Conservation (phyloP, 2,113 vertebrate species). For the Antechinus stuartii region DNA sequence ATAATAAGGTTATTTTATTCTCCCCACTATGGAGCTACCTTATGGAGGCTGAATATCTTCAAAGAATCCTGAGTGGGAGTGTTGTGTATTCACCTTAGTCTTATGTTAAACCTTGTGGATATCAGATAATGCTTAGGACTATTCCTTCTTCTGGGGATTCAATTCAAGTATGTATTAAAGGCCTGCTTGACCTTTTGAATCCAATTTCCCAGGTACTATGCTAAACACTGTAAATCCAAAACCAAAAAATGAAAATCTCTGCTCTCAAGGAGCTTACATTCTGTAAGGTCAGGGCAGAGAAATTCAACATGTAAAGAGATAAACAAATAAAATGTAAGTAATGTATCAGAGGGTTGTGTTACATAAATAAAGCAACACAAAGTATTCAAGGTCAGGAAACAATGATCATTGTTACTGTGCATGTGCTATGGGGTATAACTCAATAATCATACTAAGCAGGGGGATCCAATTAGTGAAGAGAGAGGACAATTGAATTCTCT, state of each 20-base stretch:
- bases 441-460: slow-evolving; percentile 15
- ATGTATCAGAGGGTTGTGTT: neutral
- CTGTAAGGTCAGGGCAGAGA: neutral
- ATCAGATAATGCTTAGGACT: neutral
- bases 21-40: neutral
- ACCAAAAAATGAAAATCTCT: neutral
- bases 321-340: neutral
- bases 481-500: slow-evolving; percentile 36
- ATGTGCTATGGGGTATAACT: neutral
- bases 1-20: neutral
- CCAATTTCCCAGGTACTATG: neutral
- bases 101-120: neutral
- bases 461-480: slow-evolving; percentile 38
- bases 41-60: neutral
- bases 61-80: neutral
- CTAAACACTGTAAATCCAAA: neutral
- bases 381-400: neutral
- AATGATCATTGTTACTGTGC: neutral
- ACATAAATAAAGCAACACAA: neutral
- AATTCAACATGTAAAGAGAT: neutral
- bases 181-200: neutral
- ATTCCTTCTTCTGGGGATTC: neutral
- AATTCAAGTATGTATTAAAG: neutral
- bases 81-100: neutral
- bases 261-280: neutral